These are phyloP conservation scores for Notothenia rossii DNA, from an alignment of 2,113 vertebrate genomes.

Conservation along the genomic window DNA sequence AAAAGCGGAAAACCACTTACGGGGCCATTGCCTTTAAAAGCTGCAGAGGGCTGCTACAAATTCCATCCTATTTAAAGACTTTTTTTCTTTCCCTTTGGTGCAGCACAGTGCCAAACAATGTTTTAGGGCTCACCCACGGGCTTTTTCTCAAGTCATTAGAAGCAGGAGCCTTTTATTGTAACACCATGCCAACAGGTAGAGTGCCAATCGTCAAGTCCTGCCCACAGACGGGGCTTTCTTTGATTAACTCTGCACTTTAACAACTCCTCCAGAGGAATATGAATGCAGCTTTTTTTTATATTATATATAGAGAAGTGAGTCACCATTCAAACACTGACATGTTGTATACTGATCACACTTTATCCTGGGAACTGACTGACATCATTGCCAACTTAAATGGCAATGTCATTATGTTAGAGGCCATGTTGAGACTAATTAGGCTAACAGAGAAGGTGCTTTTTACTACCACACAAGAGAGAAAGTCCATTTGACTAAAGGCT, in stretches of 20 bases:
- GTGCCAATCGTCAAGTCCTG: constrained; percentile 14
- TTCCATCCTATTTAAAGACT: constrained; percentile 27
- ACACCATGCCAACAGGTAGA: constrained; percentile 30
- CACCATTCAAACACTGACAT: constrained; percentile 30
- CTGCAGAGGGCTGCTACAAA: constrained; percentile 28
- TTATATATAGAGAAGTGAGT: constrained; percentile 52
- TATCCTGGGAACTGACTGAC: constrained; percentile 16
- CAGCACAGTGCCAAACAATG: constrained; percentile 31
- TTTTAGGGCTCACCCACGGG: constrained; percentile 31
- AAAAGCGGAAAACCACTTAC: constrained; percentile 43
- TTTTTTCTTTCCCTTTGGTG: not conserved
- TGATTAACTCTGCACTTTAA: constrained; percentile 6
- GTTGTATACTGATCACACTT: constrained; percentile 8
- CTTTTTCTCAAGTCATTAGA: constrained; percentile 37
- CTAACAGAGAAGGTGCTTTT: constrained; percentile 7
- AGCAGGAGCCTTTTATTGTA: constrained; percentile 25
- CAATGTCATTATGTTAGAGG: constrained; percentile 23
- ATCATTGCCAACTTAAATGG: constrained; percentile 21
- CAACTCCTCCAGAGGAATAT: constrained; percentile 23
- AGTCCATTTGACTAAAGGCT: constrained; percentile 6
- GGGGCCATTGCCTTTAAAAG: constrained; percentile 20
- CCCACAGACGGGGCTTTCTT: constrained; percentile 29
- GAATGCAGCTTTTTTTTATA: constrained; percentile 51
- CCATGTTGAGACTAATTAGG: constrained; percentile 17
- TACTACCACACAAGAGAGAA: constrained; percentile 9